Conservation (phyloP, 2,888 invertebrate genomes). For the Tinea pellionella region DNA sequence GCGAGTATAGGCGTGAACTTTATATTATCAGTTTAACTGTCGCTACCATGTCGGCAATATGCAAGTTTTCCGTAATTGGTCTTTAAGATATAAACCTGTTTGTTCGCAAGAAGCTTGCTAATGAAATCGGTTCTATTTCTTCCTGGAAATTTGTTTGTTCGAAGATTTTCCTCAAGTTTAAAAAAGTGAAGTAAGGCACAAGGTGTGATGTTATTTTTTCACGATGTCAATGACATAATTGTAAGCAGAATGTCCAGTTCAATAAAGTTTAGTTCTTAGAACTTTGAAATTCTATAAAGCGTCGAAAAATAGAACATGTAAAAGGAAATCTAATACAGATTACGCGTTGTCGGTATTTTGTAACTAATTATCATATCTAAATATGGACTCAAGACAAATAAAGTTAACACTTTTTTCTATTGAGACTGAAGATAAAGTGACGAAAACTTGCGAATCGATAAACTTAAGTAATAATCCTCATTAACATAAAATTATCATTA, state of each 20-base stretch:
- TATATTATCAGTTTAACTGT: background rate
- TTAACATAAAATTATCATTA: background rate
- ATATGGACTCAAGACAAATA: background rate
- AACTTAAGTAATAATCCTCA: background rate
- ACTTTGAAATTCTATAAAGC: too few species aligned
- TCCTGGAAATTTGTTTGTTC: background rate
- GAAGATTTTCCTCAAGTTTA: background rate
- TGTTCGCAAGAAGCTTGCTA: background rate
- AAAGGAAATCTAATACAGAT: too few species aligned
- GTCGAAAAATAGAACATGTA: too few species aligned
- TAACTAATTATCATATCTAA: background rate
- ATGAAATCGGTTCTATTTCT: background rate
- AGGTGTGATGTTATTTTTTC: background rate
- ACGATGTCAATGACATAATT: background rate
- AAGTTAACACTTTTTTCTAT: background rate
- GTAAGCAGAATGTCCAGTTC: background rate
- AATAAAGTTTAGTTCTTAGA: too few species aligned
- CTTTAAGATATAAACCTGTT: slow-evolving; percentile 3
- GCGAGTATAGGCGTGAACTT: background rate
- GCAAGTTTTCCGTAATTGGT: background rate
- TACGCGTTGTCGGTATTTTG: too few species aligned
- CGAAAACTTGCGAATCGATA: background rate
- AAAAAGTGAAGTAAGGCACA: background rate
- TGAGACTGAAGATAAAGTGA: background rate
- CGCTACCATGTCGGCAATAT: background rate